Conservation (phyloP, 2,888 invertebrate species). For the Gnatocerus cornutus region DNA sequence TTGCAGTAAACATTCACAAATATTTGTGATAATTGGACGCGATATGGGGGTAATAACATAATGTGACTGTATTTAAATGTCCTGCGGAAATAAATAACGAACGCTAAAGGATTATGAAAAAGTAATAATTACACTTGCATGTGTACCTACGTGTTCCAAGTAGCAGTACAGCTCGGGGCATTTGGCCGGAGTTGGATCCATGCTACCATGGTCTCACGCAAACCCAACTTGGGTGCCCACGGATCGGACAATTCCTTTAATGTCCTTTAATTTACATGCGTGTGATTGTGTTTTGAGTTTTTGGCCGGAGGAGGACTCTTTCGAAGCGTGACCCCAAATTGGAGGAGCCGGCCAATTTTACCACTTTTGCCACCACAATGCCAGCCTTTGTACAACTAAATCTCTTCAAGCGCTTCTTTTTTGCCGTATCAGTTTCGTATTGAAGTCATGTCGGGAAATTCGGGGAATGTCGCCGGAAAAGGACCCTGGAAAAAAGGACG, state of each 20-base stretch:
- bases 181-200: conserved; percentile 40
- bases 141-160: conserved; percentile 63
- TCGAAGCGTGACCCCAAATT: conserved; percentile 26
- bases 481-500: conserved; percentile 20
- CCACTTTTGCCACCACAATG: conserved; percentile 1
- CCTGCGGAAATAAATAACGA: conserved; percentile 45
- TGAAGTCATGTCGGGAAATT: conserved; percentile 45
- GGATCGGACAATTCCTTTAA: conserved; percentile 61
- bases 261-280: conserved; percentile 57
- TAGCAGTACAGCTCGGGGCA: conserved; percentile 63
- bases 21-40: conserved; percentile 46
- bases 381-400: not conserved
- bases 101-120: conserved; percentile 52
- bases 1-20: conserved; percentile 51
- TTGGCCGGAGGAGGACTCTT: conserved; percentile 11
- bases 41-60: conserved; percentile 58
- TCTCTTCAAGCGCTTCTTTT: not conserved
- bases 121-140: conserved; percentile 65
- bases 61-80: conserved; percentile 58
- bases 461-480: conserved; percentile 42
- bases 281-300: conserved; percentile 55
- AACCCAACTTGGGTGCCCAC: conserved; percentile 57
- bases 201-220: conserved; percentile 51
- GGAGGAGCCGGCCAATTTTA: not conserved
- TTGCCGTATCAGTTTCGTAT: conserved; percentile 6